These are phyloP conservation scores for Sebastes itinus DNA, from an alignment of 2,797 vertebrate species.

Conservation along the genomic window DNA sequence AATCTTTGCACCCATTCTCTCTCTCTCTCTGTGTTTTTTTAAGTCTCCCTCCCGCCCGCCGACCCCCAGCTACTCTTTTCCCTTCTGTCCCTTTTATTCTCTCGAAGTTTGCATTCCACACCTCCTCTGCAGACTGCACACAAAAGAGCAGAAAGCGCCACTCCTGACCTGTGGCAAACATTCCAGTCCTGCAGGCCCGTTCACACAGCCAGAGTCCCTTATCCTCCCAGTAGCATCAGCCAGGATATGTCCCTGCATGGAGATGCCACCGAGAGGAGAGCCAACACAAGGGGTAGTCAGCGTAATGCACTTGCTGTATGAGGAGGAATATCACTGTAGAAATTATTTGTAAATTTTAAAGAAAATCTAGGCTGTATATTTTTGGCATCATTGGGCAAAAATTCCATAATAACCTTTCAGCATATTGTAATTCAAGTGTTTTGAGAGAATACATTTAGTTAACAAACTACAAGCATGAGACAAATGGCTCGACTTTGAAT, in stretches of 20 bases:
- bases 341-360: too few species aligned
- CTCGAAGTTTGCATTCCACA: slow-evolving; percentile 85
- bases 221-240: slow-evolving; percentile 38
- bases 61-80: slow-evolving; percentile 54
- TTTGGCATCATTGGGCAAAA: too few species aligned
- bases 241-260: slow-evolving; percentile 2
- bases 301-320: background rate
- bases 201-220: slow-evolving; percentile 49
- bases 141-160: slow-evolving; percentile 80
- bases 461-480: slow-evolving; percentile 14
- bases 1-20: slow-evolving; percentile 35
- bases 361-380: too few species aligned
- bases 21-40: slow-evolving; percentile 14
- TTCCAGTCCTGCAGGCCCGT: slow-evolving; percentile 70
- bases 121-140: slow-evolving; percentile 82
- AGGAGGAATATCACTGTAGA: background rate
- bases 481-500: background rate
- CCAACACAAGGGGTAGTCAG: background rate
- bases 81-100: slow-evolving; percentile 68
- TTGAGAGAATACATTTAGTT: background rate
- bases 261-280: background rate
- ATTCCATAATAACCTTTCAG: too few species aligned
- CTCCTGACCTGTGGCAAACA: slow-evolving; percentile 82
- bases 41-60: slow-evolving; percentile 19
- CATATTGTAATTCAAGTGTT: too few species aligned